Conservation (phyloP, 2,888 invertebrate genomes). For the Rhingia rostrata region DNA sequence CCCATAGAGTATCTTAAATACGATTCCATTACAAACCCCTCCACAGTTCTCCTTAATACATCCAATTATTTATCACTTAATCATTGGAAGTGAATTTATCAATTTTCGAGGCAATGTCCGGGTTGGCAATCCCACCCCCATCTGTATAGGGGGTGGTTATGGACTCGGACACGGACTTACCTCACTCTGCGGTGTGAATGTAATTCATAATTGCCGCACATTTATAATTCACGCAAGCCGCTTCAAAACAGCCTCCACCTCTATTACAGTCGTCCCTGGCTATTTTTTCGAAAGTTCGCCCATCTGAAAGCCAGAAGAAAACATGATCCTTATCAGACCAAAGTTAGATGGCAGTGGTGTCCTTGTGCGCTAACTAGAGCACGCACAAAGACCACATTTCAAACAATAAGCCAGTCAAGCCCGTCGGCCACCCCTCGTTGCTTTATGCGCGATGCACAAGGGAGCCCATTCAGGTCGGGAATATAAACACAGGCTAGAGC, state of each 20-base stretch:
- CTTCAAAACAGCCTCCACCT: conserved; percentile 10
- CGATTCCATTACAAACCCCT: conserved; percentile 20
- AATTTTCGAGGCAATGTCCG: conserved; percentile 35
- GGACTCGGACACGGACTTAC: too few species aligned
- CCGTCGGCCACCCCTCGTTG: conserved; percentile 52
- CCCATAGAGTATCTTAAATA: background rate
- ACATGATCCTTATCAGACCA: conserved; percentile 62
- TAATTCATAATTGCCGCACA: conserved; percentile 63
- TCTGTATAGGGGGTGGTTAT: background rate
- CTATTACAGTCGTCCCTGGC: conserved; percentile 47
- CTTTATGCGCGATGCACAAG: conserved; percentile 49
- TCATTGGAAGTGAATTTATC: conserved; percentile 58
- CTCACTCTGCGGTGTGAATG: conserved; percentile 12
- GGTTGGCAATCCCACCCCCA: background rate
- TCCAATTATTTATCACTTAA: conserved; percentile 71
- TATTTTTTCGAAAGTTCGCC: conserved; percentile 58
- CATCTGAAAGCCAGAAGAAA: conserved; percentile 15
- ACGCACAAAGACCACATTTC: conserved; percentile 71
- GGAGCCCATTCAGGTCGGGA: conserved; percentile 51
- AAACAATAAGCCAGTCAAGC: conserved; percentile 70
- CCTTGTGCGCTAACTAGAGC: conserved; percentile 66
- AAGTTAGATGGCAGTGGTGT: conserved; percentile 36
- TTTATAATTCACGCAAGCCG: conserved; percentile 53
- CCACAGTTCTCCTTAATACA: conserved; percentile 26
- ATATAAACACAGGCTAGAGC: conserved; percentile 37